Conservation (phyloP, 2,888 invertebrate species). For the Dolichomitus sp. region DNA sequence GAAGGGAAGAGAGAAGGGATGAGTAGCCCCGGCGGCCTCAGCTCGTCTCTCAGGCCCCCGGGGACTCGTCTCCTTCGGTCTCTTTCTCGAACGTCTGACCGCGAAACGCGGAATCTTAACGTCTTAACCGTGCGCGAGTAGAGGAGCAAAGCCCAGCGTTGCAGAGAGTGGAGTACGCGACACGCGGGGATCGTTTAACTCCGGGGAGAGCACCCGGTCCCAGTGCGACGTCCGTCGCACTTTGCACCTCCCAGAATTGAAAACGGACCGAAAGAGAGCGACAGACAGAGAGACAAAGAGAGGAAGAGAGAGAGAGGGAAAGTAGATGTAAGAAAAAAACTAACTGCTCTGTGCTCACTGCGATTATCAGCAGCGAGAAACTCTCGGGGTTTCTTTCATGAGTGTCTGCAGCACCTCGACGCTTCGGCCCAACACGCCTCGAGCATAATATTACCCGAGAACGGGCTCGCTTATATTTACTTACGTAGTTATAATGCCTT, state of each 20-base stretch:
- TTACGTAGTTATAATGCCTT: slow-evolving; percentile 59
- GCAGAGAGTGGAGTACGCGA: slow-evolving; percentile 14
- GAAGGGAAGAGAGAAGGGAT: slow-evolving; percentile 30
- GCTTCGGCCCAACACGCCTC: slow-evolving; percentile 37
- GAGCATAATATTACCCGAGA: slow-evolving; percentile 52
- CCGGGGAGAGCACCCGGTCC: slow-evolving; percentile 42
- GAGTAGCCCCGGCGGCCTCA: slow-evolving; percentile 46
- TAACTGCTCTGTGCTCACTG: slow-evolving; percentile 62
- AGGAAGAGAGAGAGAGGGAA: background rate
- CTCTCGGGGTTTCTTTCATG: slow-evolving; percentile 48
- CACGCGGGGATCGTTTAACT: slow-evolving; percentile 24
- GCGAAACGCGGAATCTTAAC: slow-evolving; percentile 71
- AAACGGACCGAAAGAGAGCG: slow-evolving; percentile 26
- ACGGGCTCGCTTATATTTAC: slow-evolving; percentile 58
- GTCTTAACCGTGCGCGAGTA: slow-evolving; percentile 68
- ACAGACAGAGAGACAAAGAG: background rate
- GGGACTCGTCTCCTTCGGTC: slow-evolving; percentile 55
- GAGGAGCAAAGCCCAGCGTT: slow-evolving; percentile 30
- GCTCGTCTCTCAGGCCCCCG: slow-evolving; percentile 53
- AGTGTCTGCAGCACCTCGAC: slow-evolving; percentile 55
- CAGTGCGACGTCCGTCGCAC: slow-evolving; percentile 44
- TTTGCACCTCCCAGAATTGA: slow-evolving; percentile 63
- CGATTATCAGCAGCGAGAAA: slow-evolving; percentile 61
- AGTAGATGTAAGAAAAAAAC: slow-evolving; percentile 53
- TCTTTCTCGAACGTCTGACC: slow-evolving; percentile 62